Evolutionary conservation across 2,888 invertebrate genomes (phyloP).

Genomic region (Norana najaformis): DNA sequence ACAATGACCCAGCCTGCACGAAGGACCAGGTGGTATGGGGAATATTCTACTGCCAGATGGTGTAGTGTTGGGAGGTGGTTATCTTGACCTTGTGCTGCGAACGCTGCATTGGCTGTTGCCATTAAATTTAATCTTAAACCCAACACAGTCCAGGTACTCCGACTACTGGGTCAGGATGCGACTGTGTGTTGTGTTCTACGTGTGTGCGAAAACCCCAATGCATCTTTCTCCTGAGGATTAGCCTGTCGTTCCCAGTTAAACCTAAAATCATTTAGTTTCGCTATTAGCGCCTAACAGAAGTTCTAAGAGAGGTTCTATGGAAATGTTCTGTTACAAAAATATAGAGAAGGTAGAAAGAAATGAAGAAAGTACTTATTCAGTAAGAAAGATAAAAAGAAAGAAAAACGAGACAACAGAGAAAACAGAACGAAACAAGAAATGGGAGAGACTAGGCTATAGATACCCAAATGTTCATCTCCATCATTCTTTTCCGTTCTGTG

Average conservation of each 20-base stretch:
- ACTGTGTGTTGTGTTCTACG: neutral
- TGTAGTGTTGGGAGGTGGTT: neutral
- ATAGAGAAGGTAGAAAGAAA: too few relatives aligned
- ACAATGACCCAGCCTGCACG: too few relatives aligned
- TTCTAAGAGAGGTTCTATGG: neutral
- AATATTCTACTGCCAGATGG: neutral
- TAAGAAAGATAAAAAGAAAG: neutral
- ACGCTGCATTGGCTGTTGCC: neutral
- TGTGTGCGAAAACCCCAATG: neutral
- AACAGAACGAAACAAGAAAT: neutral
- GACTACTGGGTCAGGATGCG: too few relatives aligned
- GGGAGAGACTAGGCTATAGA: neutral
- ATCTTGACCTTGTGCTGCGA: neutral
- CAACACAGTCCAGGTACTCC: neutral
- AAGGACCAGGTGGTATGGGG: neutral
- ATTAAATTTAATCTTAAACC: neutral
- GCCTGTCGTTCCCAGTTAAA: too few relatives aligned
- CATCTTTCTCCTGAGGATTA: neutral
- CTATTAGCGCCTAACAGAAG: neutral
- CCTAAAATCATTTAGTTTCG: neutral
- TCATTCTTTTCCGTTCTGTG: too few relatives aligned
- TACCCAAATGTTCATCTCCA: neutral
- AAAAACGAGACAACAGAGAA: neutral
- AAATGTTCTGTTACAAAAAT: neutral
- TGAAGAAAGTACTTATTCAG: too few relatives aligned